Base-by-base conservation (phyloP, 2,888 invertebrate genomes). In the Drosophila atripex region DNA sequence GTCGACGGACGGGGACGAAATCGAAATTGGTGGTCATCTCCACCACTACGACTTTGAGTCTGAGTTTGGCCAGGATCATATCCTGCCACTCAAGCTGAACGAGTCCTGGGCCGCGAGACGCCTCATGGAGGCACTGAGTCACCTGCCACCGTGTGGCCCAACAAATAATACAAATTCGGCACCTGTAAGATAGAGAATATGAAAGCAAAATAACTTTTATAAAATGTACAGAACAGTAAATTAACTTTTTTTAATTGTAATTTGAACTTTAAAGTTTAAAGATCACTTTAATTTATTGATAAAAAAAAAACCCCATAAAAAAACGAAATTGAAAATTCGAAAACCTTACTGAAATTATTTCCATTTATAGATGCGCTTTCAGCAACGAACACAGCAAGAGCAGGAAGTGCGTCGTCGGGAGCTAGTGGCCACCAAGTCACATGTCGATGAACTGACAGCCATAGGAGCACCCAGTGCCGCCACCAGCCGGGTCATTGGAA, bases 311-410 rank as follows among this genome's bases (percentile, higher is more conserved):
- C n/a, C 18, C 18, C 3, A 1, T 35, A 35, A 35, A n/a, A n/a
- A n/a, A 35, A 2, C n/a, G 0, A 35, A 23, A 0, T 23, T 4
- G 4, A 23, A 23, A 18, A 1, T 18, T 18, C 2, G 18, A 18
- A 18, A 18, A 23, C 3, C n/a, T 76, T 69, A 92, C 91, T 3
- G 93, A 11, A 11, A 14, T 16, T 28, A 41, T 11, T 21, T 18
- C 5, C 1, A 1, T 43, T 18, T 1, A 1, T 5, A 97, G 96
- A 96, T 96, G 74, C 93, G 95, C 68, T 96, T 96, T 91, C 96
- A 96, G 89, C 96, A 96, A 90, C 95, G 94, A 86, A 96, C 96
- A 87, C 93, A 95, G 91, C 94, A 95, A 89, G 96, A 96, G 90
- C 95, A 95, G 75, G 96, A 96, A 89, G 93, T 95, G 91, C 95